These are phyloP conservation scores for Drosophila rellima DNA, from an alignment of 2,888 invertebrate genomes.

Conservation along the genomic window DNA sequence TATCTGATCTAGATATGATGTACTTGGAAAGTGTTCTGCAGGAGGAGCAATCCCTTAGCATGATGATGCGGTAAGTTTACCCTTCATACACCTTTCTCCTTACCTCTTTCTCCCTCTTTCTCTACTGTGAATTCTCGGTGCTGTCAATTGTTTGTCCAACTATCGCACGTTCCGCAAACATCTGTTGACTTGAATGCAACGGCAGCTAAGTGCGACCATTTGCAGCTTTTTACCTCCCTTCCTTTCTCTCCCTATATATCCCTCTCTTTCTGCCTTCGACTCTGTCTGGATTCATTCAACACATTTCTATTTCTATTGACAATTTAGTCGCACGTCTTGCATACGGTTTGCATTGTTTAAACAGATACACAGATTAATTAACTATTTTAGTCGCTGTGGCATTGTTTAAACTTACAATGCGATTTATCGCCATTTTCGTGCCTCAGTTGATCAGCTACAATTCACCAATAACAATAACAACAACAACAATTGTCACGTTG, in stretches of 20 bases:
- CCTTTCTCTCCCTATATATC: background rate
- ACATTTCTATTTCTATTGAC: constrained; percentile 44
- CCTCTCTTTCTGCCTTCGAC: background rate
- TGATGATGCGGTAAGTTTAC: constrained; percentile 94
- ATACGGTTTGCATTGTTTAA: constrained; percentile 52
- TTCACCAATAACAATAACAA: constrained; percentile 11
- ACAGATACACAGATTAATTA: constrained; percentile 64
- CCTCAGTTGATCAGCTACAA: constrained; percentile 36
- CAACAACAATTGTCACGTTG: constrained; percentile 1
- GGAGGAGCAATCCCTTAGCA: constrained; percentile 96
- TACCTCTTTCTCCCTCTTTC: background rate
- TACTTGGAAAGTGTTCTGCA: constrained; percentile 98
- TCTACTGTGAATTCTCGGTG: background rate
- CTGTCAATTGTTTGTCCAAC: constrained; percentile 47
- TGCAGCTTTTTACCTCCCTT: constrained; percentile 3
- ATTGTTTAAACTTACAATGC: constrained; percentile 36
- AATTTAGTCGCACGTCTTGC: constrained; percentile 25
- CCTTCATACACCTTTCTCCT: background rate
- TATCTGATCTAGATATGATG: constrained; percentile 99
- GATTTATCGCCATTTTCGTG: constrained; percentile 38
- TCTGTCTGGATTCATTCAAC: constrained; percentile 6
- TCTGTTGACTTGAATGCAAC: constrained; percentile 45
- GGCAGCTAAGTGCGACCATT: constrained; percentile 40
- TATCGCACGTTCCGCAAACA: constrained; percentile 52
- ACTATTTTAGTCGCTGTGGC: constrained; percentile 55